Conservation (phyloP, 1,140 invertebrate genomes). For the silkworm (Bombyx mori) region ASM3026992v2 NC_085110.1:11279501-11280000, state of each 20-base stretch:
- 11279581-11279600: too few species aligned
- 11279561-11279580: too few species aligned
- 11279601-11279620: conserved; percentile 29
- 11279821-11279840: too few species aligned
- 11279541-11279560: too few species aligned
- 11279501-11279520: neutral
- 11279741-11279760: conserved; percentile 61
- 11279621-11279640: conserved; percentile 37
- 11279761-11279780: conserved; percentile 54
- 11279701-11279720: conserved; percentile 43
- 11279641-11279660: conserved; percentile 53
- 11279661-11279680: conserved; percentile 58
- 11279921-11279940: conserved; percentile 47
- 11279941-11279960: conserved; percentile 57
- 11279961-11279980: conserved; percentile 51
- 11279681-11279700: conserved; percentile 53
- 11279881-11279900: too few species aligned
- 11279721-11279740: conserved; percentile 49
- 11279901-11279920: conserved; percentile 28
- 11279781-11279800: conserved; percentile 59
- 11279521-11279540: too few species aligned
- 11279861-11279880: too few species aligned
- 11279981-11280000: conserved; percentile 50
- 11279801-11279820: conserved; percentile 4
- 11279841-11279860: too few species aligned